Base-by-base conservation (phyloP, 2,888 invertebrate genomes). In the Bombylius major region DNA sequence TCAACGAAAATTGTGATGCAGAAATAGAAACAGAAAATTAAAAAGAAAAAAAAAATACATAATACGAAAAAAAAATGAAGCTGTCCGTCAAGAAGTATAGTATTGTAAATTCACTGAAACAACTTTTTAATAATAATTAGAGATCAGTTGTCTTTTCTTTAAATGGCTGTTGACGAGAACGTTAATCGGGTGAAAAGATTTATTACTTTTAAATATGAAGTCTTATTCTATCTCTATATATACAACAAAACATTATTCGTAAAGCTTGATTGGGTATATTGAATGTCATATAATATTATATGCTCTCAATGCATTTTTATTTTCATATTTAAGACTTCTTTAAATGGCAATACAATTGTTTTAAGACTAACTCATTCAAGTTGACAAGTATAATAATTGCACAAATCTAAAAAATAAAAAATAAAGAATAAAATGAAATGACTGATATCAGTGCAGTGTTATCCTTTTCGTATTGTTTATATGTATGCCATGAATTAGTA, bases 301-400 rank as follows among this genome's bases (percentile, higher is more conserved):
- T 23, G 23, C 23, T 23, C 23, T 23, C 23, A 23, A 23, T 23
- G 23, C 23, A 23, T 23, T 23, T 23, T 23, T 23, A 23, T 23
- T 23, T 42, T 11, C 4, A 42, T 42, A 42, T 42, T 42, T 11
- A 42, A 42, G 39, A 42, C 11, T 42, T 42, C 39, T 42, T 42
- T 34, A n/a, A 33, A 52, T 46, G 46, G 33, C 33, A 31, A 45
- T 45, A 46, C 44, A 45, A 47, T 52, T 32, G 52, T 32, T 46
- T 33, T 32, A 32, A 47, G 47, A 47, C 53, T 39, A 23, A 47
- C 39, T 53, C 53, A 47, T 47, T 53, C 47, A 53, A 47, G 47
- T 53, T 39, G 53, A 53, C 53, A 53, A 53, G 47, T 53, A 47
- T 53, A 53, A 53, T 47, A 47, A 53, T 47, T 53, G 47, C 47